Percentiles rank a stretch among this genome's conserved stretches.
phyloP scores from a whole-genome alignment of 2,888 invertebrate species.

The Chalcis sispes region DNA sequence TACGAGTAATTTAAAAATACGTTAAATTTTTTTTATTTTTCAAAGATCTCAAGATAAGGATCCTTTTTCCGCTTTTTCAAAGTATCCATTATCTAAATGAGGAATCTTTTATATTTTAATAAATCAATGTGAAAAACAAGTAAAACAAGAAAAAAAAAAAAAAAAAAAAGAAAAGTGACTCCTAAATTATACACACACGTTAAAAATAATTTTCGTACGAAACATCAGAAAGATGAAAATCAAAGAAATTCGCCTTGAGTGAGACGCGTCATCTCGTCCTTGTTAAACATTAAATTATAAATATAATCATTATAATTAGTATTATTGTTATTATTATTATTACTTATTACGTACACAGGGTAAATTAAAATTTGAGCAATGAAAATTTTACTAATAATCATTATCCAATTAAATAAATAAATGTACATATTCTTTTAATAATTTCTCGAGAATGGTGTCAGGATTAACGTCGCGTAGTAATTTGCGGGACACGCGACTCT shows the following conservation, averaged over 20 bases:
- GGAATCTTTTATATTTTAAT: too few species aligned
- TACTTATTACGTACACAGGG: constrained; percentile 56
- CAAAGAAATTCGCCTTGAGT: constrained; percentile 37
- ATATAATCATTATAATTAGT: too few species aligned
- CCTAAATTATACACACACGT: too few species aligned
- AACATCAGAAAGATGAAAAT: neutral
- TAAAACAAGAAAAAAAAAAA: too few species aligned
- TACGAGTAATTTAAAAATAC: too few species aligned
- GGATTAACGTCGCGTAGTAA: constrained; percentile 38
- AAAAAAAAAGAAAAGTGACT: too few species aligned
- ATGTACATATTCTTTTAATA: too few species aligned
- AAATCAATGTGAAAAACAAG: too few species aligned
- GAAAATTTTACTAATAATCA: constrained; percentile 1
- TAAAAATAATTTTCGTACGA: neutral
- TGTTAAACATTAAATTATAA: constrained; percentile 44
- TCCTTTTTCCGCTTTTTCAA: constrained; percentile 25
- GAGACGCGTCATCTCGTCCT: neutral
- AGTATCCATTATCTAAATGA: constrained; percentile 4
- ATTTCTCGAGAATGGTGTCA: constrained; percentile 23
- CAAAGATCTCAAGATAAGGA: neutral
- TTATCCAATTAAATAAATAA: constrained; percentile 24
- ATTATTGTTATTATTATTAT: too few species aligned
- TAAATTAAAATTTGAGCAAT: constrained; percentile 49
- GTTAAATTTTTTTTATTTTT: too few species aligned
- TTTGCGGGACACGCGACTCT: constrained; percentile 25